Conservation (phyloP, 1,140 invertebrate species). For the Solen grandis region DNA sequence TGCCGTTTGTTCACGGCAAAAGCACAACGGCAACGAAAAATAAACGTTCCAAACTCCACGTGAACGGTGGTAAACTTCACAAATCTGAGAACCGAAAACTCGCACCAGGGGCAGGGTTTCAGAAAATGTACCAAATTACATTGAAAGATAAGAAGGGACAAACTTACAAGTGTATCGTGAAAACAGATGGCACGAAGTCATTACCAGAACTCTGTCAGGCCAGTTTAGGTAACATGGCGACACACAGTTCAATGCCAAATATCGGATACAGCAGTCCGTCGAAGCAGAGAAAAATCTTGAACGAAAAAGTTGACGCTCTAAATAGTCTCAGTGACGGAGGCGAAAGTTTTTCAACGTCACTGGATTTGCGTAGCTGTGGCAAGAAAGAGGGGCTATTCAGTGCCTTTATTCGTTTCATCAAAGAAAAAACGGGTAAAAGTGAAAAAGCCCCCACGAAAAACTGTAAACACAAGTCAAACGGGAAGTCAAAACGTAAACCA, state of each 20-base stretch:
- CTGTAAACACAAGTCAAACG: constrained; percentile 29
- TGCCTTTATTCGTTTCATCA: constrained; percentile 71
- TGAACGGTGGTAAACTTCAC: constrained; percentile 61
- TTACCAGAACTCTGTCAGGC: constrained; percentile 73
- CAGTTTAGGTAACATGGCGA: constrained; percentile 56
- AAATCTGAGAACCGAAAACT: constrained; percentile 53
- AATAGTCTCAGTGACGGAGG: constrained; percentile 28
- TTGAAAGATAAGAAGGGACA: constrained; percentile 73
- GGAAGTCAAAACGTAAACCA: constrained; percentile 75
- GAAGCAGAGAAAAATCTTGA: constrained; percentile 43
- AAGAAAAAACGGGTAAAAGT: constrained; percentile 68
- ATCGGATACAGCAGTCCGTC: constrained; percentile 31
- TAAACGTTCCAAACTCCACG: constrained; percentile 59
- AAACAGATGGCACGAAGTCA: constrained; percentile 74
- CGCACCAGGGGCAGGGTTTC: constrained; percentile 36
- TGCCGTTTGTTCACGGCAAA: constrained; percentile 74
- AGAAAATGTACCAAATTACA: constrained; percentile 76
- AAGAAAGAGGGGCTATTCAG: constrained; percentile 76
- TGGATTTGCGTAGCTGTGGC: constrained; percentile 59
- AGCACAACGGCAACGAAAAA: constrained; percentile 59
- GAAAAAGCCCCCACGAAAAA: constrained; percentile 29
- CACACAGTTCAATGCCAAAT: constrained; percentile 48
- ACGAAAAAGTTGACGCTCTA: constrained; percentile 40
- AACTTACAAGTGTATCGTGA: constrained; percentile 76
- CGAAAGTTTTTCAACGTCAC: constrained; percentile 45